Evolutionary conservation across 2,113 vertebrate genomes (phyloP).

Genomic region (Syrrhaptes paradoxus): DNA sequence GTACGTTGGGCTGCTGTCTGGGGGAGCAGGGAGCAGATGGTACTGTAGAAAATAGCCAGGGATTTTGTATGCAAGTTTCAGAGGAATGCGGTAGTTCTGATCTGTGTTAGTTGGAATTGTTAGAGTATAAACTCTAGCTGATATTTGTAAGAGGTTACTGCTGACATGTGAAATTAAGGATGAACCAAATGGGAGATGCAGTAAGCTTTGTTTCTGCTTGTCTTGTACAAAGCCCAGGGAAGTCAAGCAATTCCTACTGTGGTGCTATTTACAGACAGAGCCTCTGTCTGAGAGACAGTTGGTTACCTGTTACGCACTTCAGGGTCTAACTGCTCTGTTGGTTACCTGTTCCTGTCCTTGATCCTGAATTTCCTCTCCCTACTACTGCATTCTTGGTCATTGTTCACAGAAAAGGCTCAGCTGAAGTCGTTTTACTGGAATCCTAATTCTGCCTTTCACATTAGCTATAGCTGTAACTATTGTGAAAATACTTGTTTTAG

Average conservation of each 20-base stretch:
- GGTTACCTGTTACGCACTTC: neutral
- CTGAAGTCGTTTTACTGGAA: neutral
- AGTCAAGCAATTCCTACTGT: fast-evolving
- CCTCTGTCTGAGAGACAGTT: fast-evolving
- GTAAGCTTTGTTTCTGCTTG: neutral
- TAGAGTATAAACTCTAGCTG: neutral
- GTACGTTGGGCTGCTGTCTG: fast-evolving
- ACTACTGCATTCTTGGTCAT: neutral
- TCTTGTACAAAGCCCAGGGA: neutral
- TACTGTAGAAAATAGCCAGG: neutral
- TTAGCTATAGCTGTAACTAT: neutral
- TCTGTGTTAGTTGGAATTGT: neutral
- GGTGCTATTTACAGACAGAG: neutral
- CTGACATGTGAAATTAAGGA: neutral
- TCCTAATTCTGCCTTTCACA: neutral
- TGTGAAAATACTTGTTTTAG: neutral
- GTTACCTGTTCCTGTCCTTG: neutral
- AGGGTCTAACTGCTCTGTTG: neutral
- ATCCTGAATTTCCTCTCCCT: neutral
- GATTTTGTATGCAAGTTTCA: neutral
- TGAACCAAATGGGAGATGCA: neutral
- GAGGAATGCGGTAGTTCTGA: neutral
- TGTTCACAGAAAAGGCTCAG: neutral
- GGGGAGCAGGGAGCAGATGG: neutral
- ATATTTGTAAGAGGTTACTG: neutral